Base-by-base conservation (phyloP, 2,888 invertebrate genomes). In the Resseliella maxima region DNA sequence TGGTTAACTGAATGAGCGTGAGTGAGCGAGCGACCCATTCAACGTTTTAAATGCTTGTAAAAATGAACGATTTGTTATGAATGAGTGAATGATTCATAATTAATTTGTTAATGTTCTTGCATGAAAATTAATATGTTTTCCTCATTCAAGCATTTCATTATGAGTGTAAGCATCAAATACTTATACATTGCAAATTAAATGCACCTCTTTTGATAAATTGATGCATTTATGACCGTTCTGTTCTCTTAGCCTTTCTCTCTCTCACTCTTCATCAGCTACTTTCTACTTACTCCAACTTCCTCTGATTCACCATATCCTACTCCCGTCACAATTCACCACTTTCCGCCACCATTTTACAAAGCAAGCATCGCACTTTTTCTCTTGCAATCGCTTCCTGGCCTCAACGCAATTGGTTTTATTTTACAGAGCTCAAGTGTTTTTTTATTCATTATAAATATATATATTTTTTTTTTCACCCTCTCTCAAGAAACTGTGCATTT, bases 201-300 rank as follows among this genome's bases (percentile, higher is more conserved):
- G 15, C 31, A 72, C 31, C 72, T 72, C 24, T 41, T 50, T 72
- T 72, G 72, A 72, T 72, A 72, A 72, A 72, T 72, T 27, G 27
- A 72, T 18, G 72, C 15, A 31, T 72, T 27, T 72, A 31, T 72
- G 72, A 10, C 31, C 72, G 31, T 72, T 72, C 10, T 35, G 3
- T 15, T 15, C 31, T 27, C 5, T 5, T 2, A 3, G 5, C 24
- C 3, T 24, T 72, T 24, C 72, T 10, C 72, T 72, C 31, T 3
- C 72, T 31, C 72, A 5, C 35, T 27, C 15, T 12, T 31, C 31
- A n/a, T n/a, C n/a, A n/a, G n/a, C n/a, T n/a, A n/a, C n/a, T n/a
- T n/a, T n/a, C n/a, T n/a, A n/a, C n/a, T n/a, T n/a, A n/a, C n/a
- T n/a, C n/a, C n/a, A n/a, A n/a, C n/a, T n/a, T n/a, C n/a, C n/a